Conservation (phyloP, 2,888 invertebrate genomes). For the Atrina japonica region DNA sequence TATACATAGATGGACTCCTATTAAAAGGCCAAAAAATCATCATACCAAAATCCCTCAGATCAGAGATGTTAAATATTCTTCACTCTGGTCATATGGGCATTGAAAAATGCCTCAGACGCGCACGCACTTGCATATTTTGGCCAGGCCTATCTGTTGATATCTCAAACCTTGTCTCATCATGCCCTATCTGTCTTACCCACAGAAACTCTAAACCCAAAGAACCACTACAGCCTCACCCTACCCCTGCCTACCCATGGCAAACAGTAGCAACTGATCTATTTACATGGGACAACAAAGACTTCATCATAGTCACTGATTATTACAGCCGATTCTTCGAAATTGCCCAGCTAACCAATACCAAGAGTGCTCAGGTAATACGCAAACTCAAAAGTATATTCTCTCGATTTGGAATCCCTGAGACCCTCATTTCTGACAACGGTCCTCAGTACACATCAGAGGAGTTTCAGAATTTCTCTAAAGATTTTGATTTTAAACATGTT, state of each 20-base stretch:
- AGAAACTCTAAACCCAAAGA: slow-evolving; percentile 47
- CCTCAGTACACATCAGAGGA: slow-evolving; percentile 30
- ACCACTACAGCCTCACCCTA: slow-evolving; percentile 40
- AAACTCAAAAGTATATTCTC: slow-evolving; percentile 11
- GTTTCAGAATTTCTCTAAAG: slow-evolving; percentile 17
- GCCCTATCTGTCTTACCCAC: slow-evolving; percentile 38
- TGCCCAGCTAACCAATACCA: slow-evolving; percentile 13
- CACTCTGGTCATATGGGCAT: slow-evolving; percentile 54
- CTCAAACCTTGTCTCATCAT: slow-evolving; percentile 37
- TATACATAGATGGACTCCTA: slow-evolving; percentile 34
- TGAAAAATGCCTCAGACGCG: slow-evolving; percentile 40
- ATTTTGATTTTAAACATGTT: slow-evolving; percentile 25
- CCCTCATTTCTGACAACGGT: slow-evolving; percentile 18
- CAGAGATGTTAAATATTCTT: slow-evolving; percentile 43
- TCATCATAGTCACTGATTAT: slow-evolving; percentile 43
- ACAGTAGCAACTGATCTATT: slow-evolving; percentile 51
- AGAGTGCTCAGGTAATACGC: slow-evolving; percentile 1
- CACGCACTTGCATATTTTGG: slow-evolving; percentile 52
- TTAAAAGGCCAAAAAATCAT: slow-evolving; percentile 43
- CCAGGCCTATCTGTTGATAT: slow-evolving; percentile 48
- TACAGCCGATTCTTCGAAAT: slow-evolving; percentile 36
- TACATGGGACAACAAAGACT: slow-evolving; percentile 36
- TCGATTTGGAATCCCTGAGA: slow-evolving; percentile 9
- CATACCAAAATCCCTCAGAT: slow-evolving; percentile 42
- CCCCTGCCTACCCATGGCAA: slow-evolving; percentile 48